Base-by-base conservation (phyloP, 2,797 vertebrate genomes). In the Tapirus indicus region DNA sequence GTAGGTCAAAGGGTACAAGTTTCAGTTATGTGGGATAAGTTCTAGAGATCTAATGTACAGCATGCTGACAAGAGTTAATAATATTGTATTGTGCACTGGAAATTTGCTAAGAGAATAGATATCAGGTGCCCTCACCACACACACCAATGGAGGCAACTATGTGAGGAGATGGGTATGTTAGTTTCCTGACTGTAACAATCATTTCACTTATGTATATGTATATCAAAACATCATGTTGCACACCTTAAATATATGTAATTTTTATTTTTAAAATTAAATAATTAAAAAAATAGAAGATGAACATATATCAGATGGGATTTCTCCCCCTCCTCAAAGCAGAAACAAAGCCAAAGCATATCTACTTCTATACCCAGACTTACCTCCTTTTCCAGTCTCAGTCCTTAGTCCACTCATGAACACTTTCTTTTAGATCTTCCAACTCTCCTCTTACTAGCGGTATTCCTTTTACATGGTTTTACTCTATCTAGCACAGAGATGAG, bases 341-440 rank as follows among this genome's bases (percentile, higher is more conserved):
- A 77, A 17, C 58, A n/a, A 89, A 60, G 11, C 29, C 58, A 71
- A 88, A 69, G 10, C 29, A 14, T n/a, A 20, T 64, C 20, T 17
- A 2, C 32, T 49, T 72, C 27, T 12, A 23, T 1, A 17, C 0
- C 3, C 1, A 7, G 25, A n/a, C 29, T 41, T 27, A 6, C 27
- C 35, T 56, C 27, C 62, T 44, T 56, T 44, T 60, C 54, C 7
- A 3, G 68, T 7, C 32, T 72, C 52, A 23, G 54, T 23, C 54
- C 38, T 71, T 8, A 29, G 35, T 14, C 25, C 4, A 5, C 16
- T 79, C 35, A 58, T 16, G n/a, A 60, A 18, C 14, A 9, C 29
- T 52, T 25, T 21, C 7, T 32, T n/a, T 60, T 72, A 10, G 12
- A 8, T n/a, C 7, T 58, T 74, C 66, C 23, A 5, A 47, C 25